Base-by-base conservation (phyloP, 92 coral and sea anemone genomes). In the Paramuricea clavata region DNA sequence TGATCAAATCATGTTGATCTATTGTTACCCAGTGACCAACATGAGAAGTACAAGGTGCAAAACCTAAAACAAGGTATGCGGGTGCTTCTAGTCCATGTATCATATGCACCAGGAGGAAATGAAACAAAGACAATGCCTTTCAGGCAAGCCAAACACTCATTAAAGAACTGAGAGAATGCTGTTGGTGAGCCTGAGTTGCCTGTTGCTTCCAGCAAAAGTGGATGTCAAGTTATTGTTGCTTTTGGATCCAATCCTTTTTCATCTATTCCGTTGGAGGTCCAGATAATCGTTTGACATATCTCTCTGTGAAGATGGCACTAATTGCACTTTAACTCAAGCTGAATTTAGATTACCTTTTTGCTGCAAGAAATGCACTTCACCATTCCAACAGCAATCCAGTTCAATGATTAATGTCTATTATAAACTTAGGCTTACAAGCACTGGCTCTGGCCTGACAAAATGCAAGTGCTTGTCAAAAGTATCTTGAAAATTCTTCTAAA, bases 381-480 rank as follows among this genome's bases (percentile, higher is more conserved):
- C 83, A 78, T 19, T 23, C 22, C 1, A 54, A 33, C 25, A 26
- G 44, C 12, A 78, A 78, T 54, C 83, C 83, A 30, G 83, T 52
- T 50, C 70, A 78, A 54, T 64, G 83, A 19, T 30, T 78, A 12
- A 78, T 78, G 83, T 50, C n/a, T n/a, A n/a, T n/a, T n/a, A n/a
- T 76, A 47, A 75, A 75, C 61, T 61, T 75, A 19, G 81, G 81
- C 62, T 28, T 75, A 34, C 81, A 75, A 31, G 74, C 74, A 30
- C 33, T 68, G 74, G 74, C 41, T 68, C 25, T 68, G 74, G 74
- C 74, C 74, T 17, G 74, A 68, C 8, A 47, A 69, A 69, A 69
- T 69, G 76, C 21, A 69, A 69, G 32, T 2, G 44, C 32, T 69
- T 3, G 43, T 47, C 30, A 69, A 3, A 2, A n/a, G n/a, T n/a